A percentile compares a stretch with the other conserved stretches of the same genome.
Conservation (phyloP, 2,797 vertebrate genomes). For the Typhlichthys eigenmanni region DNA sequence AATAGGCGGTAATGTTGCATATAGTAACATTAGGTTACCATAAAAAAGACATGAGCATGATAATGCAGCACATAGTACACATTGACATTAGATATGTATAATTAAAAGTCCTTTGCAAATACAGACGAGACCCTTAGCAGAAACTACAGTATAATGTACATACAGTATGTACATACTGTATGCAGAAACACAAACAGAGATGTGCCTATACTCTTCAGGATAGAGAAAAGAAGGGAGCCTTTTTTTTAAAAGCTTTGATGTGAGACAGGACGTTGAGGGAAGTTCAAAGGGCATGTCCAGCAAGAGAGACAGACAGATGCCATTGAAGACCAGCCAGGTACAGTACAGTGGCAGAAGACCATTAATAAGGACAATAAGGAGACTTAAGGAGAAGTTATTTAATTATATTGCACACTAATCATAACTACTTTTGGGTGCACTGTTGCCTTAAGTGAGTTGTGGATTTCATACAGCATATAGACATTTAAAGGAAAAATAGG, state of each 20-base stretch:
- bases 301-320: constrained; percentile 36
- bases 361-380: constrained; percentile 53
- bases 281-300: constrained; percentile 66
- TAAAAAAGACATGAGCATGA: too few species aligned
- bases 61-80: too few species aligned
- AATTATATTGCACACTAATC: too few species aligned
- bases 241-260: constrained; percentile 66
- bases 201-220: constrained; percentile 55
- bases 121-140: neutral
- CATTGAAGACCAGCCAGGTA: constrained; percentile 42
- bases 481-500: constrained; percentile 45
- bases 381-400: constrained; percentile 46
- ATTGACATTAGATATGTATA: too few species aligned
- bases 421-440: neutral
- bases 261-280: constrained; percentile 58
- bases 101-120: too few species aligned
- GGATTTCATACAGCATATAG: constrained; percentile 36
- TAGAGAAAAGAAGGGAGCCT: constrained; percentile 63
- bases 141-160: neutral
- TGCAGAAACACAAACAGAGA: constrained; percentile 20
- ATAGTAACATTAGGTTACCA: too few species aligned
- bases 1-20: too few species aligned
- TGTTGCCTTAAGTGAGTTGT: constrained; percentile 32
- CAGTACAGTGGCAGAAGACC: constrained; percentile 15
- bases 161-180: constrained; percentile 4